phyloP scores from a whole-genome alignment of 1,140 invertebrate genomes.

The Pseudomyrmex sp. region DNA sequence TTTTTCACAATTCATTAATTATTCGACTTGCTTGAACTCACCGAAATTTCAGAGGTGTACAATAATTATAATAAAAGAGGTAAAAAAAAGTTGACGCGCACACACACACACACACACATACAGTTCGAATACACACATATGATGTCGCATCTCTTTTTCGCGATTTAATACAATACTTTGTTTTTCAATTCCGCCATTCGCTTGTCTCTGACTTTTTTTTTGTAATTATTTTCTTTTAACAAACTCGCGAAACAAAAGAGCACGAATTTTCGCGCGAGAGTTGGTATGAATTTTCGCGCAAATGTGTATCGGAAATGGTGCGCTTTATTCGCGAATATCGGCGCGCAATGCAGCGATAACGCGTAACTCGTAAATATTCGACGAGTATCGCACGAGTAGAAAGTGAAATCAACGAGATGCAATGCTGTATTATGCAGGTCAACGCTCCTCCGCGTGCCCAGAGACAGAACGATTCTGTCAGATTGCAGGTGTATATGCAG shows the following conservation, averaged over 20 bases:
- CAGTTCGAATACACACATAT: too few relatives aligned
- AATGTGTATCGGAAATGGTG: neutral
- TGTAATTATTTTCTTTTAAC: too few relatives aligned
- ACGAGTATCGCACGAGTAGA: neutral
- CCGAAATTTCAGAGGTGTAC: too few relatives aligned
- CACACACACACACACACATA: too few relatives aligned
- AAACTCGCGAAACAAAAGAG: neutral
- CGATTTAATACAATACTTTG: too few relatives aligned
- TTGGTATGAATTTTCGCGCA: neutral
- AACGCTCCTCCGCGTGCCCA: conserved; percentile 16
- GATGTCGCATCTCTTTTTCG: too few relatives aligned
- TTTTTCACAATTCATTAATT: too few relatives aligned
- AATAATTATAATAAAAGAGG: too few relatives aligned
- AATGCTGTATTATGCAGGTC: neutral
- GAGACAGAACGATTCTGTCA: neutral
- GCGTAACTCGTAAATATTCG: conserved; percentile 17
- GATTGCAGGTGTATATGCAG: neutral
- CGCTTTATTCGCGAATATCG: conserved; percentile 24
- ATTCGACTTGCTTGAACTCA: too few relatives aligned
- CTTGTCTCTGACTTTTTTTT: too few relatives aligned
- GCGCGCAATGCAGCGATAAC: neutral
- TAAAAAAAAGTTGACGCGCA: too few relatives aligned
- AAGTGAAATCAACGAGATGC: conserved; percentile 54
- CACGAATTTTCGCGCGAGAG: neutral
- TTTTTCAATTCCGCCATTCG: too few relatives aligned